Conservation (phyloP, 2,888 invertebrate species). For the Acanthopleura granulata region DNA sequence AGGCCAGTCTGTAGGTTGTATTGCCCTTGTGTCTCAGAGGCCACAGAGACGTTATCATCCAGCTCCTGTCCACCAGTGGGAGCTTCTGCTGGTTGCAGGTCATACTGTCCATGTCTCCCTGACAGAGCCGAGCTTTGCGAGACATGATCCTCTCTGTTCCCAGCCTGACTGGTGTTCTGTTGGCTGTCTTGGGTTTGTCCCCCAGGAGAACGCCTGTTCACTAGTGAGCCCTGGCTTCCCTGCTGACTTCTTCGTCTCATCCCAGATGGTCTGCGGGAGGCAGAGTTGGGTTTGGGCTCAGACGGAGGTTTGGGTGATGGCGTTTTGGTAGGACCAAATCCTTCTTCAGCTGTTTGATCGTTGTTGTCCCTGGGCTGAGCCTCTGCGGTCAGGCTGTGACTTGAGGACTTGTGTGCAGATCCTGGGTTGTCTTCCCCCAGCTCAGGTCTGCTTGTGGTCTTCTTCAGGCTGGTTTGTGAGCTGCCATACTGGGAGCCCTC, state of each 20-base stretch:
- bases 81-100: no score
- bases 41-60: no score
- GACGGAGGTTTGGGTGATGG: constrained; percentile 6
- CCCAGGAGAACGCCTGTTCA: not conserved
- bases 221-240: not conserved
- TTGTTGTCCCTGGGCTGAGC: not conserved
- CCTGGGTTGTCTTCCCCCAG: not conserved
- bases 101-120: not conserved
- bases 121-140: not conserved
- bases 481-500: constrained; percentile 23
- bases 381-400: not conserved
- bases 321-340: not conserved
- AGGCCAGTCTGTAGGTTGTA: no score
- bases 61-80: no score
- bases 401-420: constrained; percentile 22
- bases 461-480: not conserved
- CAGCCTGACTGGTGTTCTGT: not conserved
- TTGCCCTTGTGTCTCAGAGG: no score
- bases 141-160: not conserved
- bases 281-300: not conserved
- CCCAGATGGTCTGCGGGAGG: not conserved
- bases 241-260: not conserved
- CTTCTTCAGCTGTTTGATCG: not conserved
- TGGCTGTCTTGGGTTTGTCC: not conserved
- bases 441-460: not conserved